Conservation (phyloP, 1,140 invertebrate species). For the Drosophila albomicans region DNA sequence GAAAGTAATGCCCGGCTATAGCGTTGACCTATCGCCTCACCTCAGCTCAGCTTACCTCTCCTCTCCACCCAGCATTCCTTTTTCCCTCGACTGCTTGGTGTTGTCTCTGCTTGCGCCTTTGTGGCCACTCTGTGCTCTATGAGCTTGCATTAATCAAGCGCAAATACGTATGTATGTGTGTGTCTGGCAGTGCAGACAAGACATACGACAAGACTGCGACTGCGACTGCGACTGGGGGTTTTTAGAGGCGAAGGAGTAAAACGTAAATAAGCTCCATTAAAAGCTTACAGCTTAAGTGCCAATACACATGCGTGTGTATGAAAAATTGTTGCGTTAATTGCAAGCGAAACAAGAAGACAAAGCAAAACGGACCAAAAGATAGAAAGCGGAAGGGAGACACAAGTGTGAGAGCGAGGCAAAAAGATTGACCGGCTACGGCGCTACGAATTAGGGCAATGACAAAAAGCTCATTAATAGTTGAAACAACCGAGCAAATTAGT, state of each 20-base stretch:
- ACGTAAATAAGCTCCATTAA: slow-evolving; percentile 71
- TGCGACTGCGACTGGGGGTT: background rate
- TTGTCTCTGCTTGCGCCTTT: background rate
- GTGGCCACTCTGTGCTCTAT: slow-evolving; percentile 11
- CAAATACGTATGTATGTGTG: slow-evolving; percentile 8
- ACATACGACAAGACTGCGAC: slow-evolving; percentile 7
- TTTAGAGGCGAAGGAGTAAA: slow-evolving; percentile 30
- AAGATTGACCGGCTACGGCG: slow-evolving; percentile 15
- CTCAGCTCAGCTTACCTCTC: background rate
- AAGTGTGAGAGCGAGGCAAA: background rate
- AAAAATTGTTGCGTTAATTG: slow-evolving; percentile 43
- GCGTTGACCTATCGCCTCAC: background rate
- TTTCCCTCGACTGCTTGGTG: too few relatives aligned
- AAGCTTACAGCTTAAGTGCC: slow-evolving; percentile 67
- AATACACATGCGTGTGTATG: slow-evolving; percentile 37
- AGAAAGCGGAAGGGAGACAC: background rate
- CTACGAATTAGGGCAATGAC: slow-evolving; percentile 29
- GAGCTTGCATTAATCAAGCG: slow-evolving; percentile 48
- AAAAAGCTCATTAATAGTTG: slow-evolving; percentile 29
- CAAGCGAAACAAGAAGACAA: slow-evolving; percentile 16
- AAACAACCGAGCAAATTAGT: background rate
- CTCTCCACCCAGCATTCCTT: too few relatives aligned
- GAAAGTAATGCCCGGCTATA: slow-evolving; percentile 31
- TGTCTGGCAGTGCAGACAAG: slow-evolving; percentile 23
- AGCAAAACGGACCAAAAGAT: background rate